phyloP scores from a whole-genome alignment of 2,888 invertebrate genomes.

The Nezara viridula region DNA sequence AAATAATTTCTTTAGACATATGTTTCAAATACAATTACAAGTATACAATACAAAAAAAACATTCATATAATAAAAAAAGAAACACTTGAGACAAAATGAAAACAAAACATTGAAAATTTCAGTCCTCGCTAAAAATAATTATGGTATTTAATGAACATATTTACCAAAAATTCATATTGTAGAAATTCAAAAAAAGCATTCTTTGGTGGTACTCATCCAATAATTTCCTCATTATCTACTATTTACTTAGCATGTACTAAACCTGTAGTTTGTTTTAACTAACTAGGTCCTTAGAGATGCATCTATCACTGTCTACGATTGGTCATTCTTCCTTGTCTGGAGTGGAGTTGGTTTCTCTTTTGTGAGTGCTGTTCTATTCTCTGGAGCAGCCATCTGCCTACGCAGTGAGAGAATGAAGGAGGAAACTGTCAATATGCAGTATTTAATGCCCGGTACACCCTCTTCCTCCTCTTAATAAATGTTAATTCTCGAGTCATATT shows the following conservation, averaged over 20 bases:
- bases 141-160: too few species aligned
- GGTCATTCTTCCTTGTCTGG: slow-evolving; percentile 98
- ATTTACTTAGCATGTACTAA: slow-evolving; percentile 55
- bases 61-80: too few species aligned
- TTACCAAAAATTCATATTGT: too few species aligned
- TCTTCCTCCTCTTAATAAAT: slow-evolving; percentile 50
- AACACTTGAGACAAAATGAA: too few species aligned
- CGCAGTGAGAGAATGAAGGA: slow-evolving; percentile 94
- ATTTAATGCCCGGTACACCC: slow-evolving; percentile 92
- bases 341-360: slow-evolving; percentile 94
- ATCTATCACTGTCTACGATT: slow-evolving; percentile 87
- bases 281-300: slow-evolving; percentile 86
- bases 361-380: slow-evolving; percentile 91
- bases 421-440: slow-evolving; percentile 97
- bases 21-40: too few species aligned
- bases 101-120: too few species aligned
- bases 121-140: too few species aligned
- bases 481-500: not conserved
- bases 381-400: slow-evolving; percentile 94
- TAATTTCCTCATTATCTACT: slow-evolving; percentile 32
- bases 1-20: too few species aligned
- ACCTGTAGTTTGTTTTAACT: slow-evolving; percentile 54
- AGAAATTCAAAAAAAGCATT: slow-evolving; percentile 8
- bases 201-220: not conserved
- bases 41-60: too few species aligned